phyloP scores from a whole-genome alignment of 2,888 invertebrate genomes.

The Rhaphigaster nebulosa region DNA sequence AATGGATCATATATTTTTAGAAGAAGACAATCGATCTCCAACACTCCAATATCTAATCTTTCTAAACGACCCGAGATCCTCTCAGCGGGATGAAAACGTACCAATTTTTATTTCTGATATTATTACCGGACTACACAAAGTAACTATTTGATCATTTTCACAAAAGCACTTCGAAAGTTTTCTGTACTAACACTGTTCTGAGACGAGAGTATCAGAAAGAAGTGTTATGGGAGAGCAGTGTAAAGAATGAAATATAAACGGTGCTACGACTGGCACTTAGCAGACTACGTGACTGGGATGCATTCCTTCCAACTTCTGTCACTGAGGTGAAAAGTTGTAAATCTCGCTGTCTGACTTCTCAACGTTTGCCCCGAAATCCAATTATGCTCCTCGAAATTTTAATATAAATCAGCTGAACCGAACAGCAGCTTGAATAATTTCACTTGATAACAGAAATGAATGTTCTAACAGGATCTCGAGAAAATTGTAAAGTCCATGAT shows the following conservation, averaged over 20 bases:
- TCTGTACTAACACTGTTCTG: neutral
- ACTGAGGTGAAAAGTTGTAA: constrained; percentile 6
- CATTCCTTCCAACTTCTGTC: neutral
- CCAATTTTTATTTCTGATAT: neutral
- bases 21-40: no score
- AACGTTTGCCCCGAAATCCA: neutral
- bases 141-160: no score
- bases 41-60: no score
- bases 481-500: no score
- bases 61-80: no score
- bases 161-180: neutral
- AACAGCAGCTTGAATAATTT: neutral
- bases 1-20: no score
- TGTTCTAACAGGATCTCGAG: no score
- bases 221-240: neutral
- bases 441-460: neutral
- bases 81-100: no score
- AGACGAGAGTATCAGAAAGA: neutral
- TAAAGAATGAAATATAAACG: constrained; percentile 37
- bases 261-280: constrained; percentile 26
- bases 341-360: neutral
- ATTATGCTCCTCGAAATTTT: neutral
- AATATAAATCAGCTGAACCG: neutral
- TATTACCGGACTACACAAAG: neutral
- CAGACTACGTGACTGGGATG: neutral